phyloP scores from a whole-genome alignment of 2,888 invertebrate species.

The Phengaris alcon region DNA sequence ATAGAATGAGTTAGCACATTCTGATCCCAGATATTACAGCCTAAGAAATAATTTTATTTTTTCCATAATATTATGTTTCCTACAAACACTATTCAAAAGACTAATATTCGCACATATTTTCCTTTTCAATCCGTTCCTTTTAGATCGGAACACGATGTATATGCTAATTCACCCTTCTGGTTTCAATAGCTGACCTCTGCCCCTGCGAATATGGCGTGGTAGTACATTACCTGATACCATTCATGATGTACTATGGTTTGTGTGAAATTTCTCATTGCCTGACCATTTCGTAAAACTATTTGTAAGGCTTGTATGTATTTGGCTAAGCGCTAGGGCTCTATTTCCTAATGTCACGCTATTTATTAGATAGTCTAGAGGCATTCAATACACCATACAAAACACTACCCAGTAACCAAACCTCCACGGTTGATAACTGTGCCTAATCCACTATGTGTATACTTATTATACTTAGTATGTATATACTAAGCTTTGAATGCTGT shows the following conservation, averaged over 20 bases:
- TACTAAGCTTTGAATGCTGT: too few relatives aligned
- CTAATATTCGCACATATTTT: slow-evolving; percentile 5
- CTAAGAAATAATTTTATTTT: too few relatives aligned
- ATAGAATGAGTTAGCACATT: too few relatives aligned
- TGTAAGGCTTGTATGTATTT: not conserved
- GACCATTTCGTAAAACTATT: not conserved
- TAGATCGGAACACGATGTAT: slow-evolving; percentile 1
- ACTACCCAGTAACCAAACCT: too few relatives aligned
- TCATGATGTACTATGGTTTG: slow-evolving; percentile 14
- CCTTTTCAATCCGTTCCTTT: slow-evolving; percentile 17
- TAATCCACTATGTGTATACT: too few relatives aligned
- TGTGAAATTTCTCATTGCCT: slow-evolving; percentile 13
- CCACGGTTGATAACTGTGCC: too few relatives aligned
- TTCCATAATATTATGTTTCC: not conserved
- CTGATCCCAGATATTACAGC: too few relatives aligned
- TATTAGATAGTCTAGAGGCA: too few relatives aligned
- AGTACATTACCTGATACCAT: slow-evolving; percentile 19
- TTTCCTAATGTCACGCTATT: not conserved
- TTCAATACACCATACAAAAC: too few relatives aligned
- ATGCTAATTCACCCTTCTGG: slow-evolving; percentile 26
- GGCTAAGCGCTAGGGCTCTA: not conserved
- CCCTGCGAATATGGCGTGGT: slow-evolving; percentile 14
- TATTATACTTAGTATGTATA: too few relatives aligned
- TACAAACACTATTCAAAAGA: not conserved
- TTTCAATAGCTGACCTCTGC: slow-evolving; percentile 24